phyloP scores from a whole-genome alignment of 2,888 invertebrate species.

The Matsumyia berberina region DNA sequence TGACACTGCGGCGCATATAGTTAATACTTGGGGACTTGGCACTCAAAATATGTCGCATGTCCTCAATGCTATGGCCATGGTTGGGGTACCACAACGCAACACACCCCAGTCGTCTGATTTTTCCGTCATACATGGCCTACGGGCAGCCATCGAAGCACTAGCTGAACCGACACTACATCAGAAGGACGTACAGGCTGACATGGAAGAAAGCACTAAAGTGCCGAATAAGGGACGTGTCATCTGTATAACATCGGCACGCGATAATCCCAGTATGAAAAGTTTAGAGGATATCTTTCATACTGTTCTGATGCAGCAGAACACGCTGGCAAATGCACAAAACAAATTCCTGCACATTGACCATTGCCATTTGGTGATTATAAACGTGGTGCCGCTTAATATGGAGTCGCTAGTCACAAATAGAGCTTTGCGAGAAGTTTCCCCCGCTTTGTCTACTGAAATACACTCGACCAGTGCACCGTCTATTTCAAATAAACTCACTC shows the following conservation, averaged over 20 bases:
- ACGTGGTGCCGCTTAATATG: conserved; percentile 93
- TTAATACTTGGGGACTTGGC: conserved; percentile 92
- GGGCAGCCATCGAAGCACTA: conserved; percentile 93
- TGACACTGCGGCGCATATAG: conserved; percentile 92
- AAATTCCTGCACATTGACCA: conserved; percentile 91
- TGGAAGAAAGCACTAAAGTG: conserved; percentile 74
- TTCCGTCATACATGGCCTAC: conserved; percentile 92
- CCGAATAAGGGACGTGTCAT: conserved; percentile 90
- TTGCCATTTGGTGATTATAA: conserved; percentile 95
- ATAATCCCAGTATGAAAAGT: conserved; percentile 93
- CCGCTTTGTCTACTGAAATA: conserved; percentile 91
- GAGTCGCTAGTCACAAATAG: conserved; percentile 91
- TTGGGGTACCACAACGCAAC: conserved; percentile 90
- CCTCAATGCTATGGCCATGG: conserved; percentile 92
- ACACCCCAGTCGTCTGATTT: conserved; percentile 86
- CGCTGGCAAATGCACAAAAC: conserved; percentile 86
- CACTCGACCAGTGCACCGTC: conserved; percentile 91
- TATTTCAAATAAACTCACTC: conserved; percentile 90
- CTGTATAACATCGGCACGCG: conserved; percentile 94
- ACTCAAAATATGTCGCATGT: conserved; percentile 96
- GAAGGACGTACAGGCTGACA: conserved; percentile 50
- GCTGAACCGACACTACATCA: conserved; percentile 82
- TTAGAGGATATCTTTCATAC: conserved; percentile 94
- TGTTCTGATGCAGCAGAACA: conserved; percentile 92
- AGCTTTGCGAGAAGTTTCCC: conserved; percentile 89